Evolutionary conservation across 2,888 invertebrate species (phyloP), one percentile per base, ranked within the genome.

Genomic region (Caenorhabditis zanzibari): DNA sequence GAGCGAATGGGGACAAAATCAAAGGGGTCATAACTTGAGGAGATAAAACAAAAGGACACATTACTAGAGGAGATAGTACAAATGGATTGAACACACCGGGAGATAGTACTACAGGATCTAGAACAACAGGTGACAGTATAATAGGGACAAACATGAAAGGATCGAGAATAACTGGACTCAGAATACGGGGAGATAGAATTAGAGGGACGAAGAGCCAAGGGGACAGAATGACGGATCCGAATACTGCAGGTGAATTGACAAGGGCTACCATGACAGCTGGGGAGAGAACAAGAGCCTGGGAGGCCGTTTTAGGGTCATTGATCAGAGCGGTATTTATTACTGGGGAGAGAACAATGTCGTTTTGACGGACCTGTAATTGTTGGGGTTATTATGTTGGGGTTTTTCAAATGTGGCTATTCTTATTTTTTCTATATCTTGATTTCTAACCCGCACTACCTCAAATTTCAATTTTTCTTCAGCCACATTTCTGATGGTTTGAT

Each of bases 211-310:
- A 88, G 16, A 85, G 38, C 87, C 84, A 82, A 0, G 85, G 82
- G 10, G 86, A 82, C n/a, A 85, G 82, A 49, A 88, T 81, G 52
- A 86, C 61, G 49, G 77, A 74, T 16, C 86, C 87, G 61, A 85
- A 85, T 14, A 88, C 63, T 26, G 86, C 68, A 0, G 86, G 88
- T 5, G 86, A 84, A 7, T 81, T 75, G 26, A 86, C 58, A 19
- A 86, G 66, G 3, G 88, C 84, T 14, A 79, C 64, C 19, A 88
- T 49, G 24, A 87, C 49, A 19, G 84, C 73, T 22, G 88, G 88
- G 3, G 86, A 86, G 26, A 88, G 80, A n/a, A 88, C 69, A 6
- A 89, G 38, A 10, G 87, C 68, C 61, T 89, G 89, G 2, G 88
- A 88, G 22, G 85, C 86, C n/a, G 68, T 49, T 9, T 63, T 81